Evolutionary conservation across 2,797 vertebrate genomes (phyloP).

Genomic region (Eidolon dupreanum): DNA sequence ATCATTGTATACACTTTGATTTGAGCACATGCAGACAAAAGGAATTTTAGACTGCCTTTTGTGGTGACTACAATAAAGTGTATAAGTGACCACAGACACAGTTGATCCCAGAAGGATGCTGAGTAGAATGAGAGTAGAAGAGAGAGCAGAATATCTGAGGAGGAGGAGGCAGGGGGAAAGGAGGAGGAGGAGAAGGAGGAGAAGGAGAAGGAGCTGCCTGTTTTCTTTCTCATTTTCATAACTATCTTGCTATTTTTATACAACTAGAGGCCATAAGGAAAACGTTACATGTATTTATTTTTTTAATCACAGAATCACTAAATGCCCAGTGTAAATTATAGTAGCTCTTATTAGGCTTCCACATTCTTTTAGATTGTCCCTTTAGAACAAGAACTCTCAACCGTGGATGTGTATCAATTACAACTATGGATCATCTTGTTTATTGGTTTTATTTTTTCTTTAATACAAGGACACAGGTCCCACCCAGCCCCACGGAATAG

Average conservation of each 20-base stretch:
- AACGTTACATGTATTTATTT: not conserved
- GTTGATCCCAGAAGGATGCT: not conserved
- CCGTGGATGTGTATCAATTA: not conserved
- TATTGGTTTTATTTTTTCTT: not conserved
- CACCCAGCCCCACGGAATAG: not conserved
- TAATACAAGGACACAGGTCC: not conserved
- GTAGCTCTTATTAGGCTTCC: not conserved
- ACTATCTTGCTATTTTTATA: not conserved
- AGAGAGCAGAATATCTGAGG: not conserved
- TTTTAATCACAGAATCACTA: not conserved
- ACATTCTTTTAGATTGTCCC: not conserved
- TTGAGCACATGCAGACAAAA: not conserved
- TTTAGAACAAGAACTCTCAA: not conserved
- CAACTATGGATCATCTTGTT: not conserved
- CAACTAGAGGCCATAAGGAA: not conserved
- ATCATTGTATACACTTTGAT: not conserved
- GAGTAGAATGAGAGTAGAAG: not conserved
- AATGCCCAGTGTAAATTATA: not conserved
- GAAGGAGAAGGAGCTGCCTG: not conserved
- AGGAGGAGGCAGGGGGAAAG: not conserved
- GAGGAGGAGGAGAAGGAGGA: not conserved
- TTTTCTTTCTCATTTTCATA: not conserved
- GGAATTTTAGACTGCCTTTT: not conserved
- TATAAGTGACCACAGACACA: not conserved
- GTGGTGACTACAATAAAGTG: not conserved